A percentile compares a stretch with the other conserved stretches of the same genome.
phyloP scores from a whole-genome alignment of 2,888 invertebrate species.

The Epinotia brunnichana region DNA sequence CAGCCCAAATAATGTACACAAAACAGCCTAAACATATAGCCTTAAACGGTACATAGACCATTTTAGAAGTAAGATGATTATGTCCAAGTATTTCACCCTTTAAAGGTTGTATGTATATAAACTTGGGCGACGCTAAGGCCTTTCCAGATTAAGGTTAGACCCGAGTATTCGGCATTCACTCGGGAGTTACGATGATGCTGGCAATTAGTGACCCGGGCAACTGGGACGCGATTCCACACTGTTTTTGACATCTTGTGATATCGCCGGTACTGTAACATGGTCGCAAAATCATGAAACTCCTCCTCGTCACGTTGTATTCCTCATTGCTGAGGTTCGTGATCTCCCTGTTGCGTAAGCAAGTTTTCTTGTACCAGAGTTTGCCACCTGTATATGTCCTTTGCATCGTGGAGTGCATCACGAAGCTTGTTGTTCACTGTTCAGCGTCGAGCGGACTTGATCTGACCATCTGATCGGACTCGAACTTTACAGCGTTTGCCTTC shows the following conservation, averaged over 20 bases:
- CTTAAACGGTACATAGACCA: neutral
- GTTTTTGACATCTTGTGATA: neutral
- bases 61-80: neutral
- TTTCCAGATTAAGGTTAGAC: neutral
- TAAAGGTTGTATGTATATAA: slow-evolving; percentile 44
- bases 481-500: too few relatives aligned
- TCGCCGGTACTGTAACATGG: neutral
- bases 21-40: neutral
- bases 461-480: too few relatives aligned
- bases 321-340: too few relatives aligned
- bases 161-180: neutral
- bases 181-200: slow-evolving; percentile 17
- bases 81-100: slow-evolving; percentile 45
- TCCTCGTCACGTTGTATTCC: too few relatives aligned
- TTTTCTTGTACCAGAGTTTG: too few relatives aligned
- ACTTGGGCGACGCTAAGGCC: neutral
- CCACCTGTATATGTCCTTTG: too few relatives aligned
- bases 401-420: too few relatives aligned
- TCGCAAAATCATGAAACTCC: neutral
- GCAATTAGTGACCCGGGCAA: slow-evolving; percentile 13
- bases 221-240: neutral
- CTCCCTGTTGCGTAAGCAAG: too few relatives aligned
- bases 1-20: neutral
- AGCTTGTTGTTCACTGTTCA: too few relatives aligned
- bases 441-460: too few relatives aligned